These are phyloP conservation scores for Osmerus mordax DNA, from an alignment of 2,113 vertebrate species.

Conservation along the genomic window DNA sequence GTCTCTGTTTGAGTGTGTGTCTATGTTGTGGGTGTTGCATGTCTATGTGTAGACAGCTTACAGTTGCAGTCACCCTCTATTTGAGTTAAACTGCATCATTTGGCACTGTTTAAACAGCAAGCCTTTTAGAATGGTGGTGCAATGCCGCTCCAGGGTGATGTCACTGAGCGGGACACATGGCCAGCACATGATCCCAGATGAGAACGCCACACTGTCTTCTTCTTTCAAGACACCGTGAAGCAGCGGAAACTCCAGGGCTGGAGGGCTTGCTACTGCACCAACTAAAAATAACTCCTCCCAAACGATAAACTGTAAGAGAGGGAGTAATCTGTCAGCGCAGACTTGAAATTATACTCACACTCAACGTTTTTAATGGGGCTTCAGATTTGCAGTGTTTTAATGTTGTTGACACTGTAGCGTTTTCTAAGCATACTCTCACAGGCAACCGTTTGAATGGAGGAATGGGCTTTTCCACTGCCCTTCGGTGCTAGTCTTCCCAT, in stretches of 20 bases:
- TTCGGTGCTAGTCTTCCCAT: no score
- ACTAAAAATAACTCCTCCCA: constrained; percentile 8
- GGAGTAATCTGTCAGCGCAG: constrained; percentile 13
- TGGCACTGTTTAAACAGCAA: constrained; percentile 55
- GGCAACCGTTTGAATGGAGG: no score
- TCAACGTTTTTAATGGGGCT: background rate
- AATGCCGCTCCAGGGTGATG: constrained; percentile 54
- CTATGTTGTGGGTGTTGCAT: no score
- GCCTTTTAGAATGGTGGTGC: constrained; percentile 38
- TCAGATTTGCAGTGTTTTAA: no score
- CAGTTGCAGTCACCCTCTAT: constrained; percentile 49
- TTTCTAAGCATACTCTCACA: no score
- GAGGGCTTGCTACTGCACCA: constrained; percentile 5
- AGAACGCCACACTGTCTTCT: constrained; percentile 56
- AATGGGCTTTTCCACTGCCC: no score
- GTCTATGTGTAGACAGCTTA: constrained; percentile 35
- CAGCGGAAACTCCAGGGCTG: constrained; percentile 45
- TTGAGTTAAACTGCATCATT: constrained; percentile 54
- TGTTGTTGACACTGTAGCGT: no score
- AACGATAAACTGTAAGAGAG: constrained; percentile 12
- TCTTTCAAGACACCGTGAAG: constrained; percentile 43
- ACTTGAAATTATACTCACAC: no score
- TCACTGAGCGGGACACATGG: constrained; percentile 62
- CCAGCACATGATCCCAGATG: constrained; percentile 61
- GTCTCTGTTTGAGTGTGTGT: no score